Conservation (phyloP, 2,888 invertebrate species). For the Crossocerus cetratus region DNA sequence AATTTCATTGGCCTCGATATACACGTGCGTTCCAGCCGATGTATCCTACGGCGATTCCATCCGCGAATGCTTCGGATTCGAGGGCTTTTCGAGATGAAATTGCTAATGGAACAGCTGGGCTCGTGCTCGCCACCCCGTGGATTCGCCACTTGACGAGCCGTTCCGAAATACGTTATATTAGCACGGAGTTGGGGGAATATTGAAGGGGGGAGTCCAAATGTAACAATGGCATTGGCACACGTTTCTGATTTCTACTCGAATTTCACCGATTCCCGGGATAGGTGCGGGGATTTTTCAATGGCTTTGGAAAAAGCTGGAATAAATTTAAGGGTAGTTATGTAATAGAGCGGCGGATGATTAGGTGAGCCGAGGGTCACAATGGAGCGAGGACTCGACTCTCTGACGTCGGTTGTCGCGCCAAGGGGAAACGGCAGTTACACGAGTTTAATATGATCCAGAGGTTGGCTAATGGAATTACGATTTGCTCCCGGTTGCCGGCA, state of each 20-base stretch:
- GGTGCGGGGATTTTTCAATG: too few species aligned
- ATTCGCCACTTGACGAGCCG: constrained; percentile 11
- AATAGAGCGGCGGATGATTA: not conserved
- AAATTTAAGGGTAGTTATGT: too few species aligned
- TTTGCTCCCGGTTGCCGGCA: constrained; percentile 25
- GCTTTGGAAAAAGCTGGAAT: too few species aligned
- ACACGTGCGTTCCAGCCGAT: constrained; percentile 30
- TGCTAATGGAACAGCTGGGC: constrained; percentile 39
- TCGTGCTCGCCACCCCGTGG: not conserved
- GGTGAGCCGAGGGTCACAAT: not conserved
- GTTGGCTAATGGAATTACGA: constrained; percentile 26
- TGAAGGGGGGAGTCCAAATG: not conserved
- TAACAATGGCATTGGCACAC: too few species aligned
- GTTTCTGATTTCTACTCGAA: too few species aligned
- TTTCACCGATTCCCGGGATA: too few species aligned
- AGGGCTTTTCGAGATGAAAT: constrained; percentile 38
- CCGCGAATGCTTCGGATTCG: constrained; percentile 48
- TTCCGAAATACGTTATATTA: constrained; percentile 6
- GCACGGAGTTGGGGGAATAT: not conserved
- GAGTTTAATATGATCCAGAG: constrained; percentile 27
- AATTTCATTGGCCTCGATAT: not conserved
- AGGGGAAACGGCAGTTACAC: constrained; percentile 4
- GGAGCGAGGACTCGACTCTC: not conserved
- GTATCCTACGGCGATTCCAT: constrained; percentile 51
- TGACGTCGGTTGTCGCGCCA: not conserved